phyloP scores from a whole-genome alignment of 2,113 vertebrate genomes.

The Cottus gobio region DNA sequence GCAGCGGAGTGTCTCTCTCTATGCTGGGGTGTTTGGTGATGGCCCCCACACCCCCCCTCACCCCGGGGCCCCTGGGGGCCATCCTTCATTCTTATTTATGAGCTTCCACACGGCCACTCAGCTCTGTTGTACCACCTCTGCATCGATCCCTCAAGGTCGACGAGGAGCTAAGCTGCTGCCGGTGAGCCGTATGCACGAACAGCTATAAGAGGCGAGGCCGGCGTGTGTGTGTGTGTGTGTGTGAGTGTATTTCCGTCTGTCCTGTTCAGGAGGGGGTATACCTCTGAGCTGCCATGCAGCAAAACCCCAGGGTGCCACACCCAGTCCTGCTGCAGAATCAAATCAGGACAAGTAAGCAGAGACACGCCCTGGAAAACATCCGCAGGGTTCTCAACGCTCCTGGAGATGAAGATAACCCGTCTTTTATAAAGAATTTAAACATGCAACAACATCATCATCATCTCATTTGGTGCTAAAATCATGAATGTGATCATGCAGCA shows the following conservation, averaged over 20 bases:
- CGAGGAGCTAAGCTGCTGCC: conserved; percentile 67
- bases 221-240: background rate
- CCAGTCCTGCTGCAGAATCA: conserved; percentile 39
- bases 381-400: background rate
- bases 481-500: background rate
- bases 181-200: conserved; percentile 48
- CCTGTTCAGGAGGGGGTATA: conserved; percentile 36
- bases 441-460: background rate
- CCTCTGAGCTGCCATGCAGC: conserved; percentile 43
- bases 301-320: conserved; percentile 44
- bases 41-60: conserved; percentile 54
- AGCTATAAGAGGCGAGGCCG: conserved; percentile 24
- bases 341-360: conserved; percentile 13
- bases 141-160: conserved; percentile 83
- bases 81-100: conserved; percentile 86
- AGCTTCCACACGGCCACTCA: conserved; percentile 77
- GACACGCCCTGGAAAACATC: conserved; percentile 1
- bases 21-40: conserved; percentile 62
- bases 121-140: conserved; percentile 71
- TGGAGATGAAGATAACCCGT: background rate
- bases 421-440: background rate
- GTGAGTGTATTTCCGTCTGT: conserved; percentile 40
- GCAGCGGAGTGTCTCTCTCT: conserved; percentile 55
- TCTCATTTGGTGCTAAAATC: background rate
- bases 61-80: conserved; percentile 65